These are phyloP conservation scores for Marisa cornuarietis DNA, from an alignment of 1,140 invertebrate species.

Conservation along the genomic window DNA sequence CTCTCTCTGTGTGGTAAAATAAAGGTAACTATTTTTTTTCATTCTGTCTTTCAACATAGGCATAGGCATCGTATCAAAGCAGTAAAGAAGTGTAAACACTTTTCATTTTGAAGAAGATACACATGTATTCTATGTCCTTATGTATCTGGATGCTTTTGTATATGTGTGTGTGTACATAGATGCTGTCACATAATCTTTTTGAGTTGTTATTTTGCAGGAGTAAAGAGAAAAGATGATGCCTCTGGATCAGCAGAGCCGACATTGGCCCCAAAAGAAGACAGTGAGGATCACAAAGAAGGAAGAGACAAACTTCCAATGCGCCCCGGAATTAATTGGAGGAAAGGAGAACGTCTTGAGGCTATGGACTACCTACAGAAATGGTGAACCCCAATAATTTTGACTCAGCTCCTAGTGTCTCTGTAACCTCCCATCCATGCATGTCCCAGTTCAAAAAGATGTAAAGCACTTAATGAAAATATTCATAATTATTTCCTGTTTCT, in stretches of 20 bases:
- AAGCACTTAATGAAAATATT: too few relatives aligned
- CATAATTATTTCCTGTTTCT: too few relatives aligned
- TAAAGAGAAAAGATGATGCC: constrained; percentile 6
- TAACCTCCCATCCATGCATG: too few relatives aligned
- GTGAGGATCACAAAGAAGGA: neutral
- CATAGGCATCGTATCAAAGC: neutral
- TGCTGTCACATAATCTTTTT: neutral
- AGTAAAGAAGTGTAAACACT: neutral
- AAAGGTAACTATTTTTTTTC: too few relatives aligned
- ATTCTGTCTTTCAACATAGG: neutral
- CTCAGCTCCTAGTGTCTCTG: too few relatives aligned
- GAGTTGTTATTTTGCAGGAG: neutral
- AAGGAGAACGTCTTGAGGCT: constrained; percentile 59
- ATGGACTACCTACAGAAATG: constrained; percentile 63
- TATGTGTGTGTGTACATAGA: constrained; percentile 5
- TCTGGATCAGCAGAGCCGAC: constrained; percentile 5
- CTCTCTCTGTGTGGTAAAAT: too few relatives aligned
- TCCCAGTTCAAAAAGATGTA: too few relatives aligned
- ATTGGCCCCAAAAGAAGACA: neutral
- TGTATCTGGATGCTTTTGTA: constrained; percentile 2
- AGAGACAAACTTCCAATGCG: constrained; percentile 48
- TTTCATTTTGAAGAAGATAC: neutral
- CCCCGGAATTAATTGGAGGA: constrained; percentile 56
- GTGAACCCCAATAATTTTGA: constrained; percentile 32
- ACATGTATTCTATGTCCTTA: neutral